Evolutionary conservation across 2,888 invertebrate genomes (phyloP).

Genomic region (Philhelius pedissequus): DNA sequence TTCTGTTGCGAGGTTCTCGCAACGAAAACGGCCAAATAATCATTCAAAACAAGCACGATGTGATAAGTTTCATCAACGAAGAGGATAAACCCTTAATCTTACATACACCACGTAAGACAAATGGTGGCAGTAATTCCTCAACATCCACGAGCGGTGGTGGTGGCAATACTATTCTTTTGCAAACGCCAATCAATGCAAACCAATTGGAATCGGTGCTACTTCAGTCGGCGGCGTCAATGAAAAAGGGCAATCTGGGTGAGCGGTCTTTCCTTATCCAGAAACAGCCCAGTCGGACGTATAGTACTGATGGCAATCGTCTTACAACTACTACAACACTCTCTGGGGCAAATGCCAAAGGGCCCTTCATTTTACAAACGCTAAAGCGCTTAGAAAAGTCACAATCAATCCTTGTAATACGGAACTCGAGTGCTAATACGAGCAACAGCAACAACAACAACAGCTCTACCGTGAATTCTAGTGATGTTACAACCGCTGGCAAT

Average conservation of each 20-base stretch:
- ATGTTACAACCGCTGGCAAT: conserved; percentile 64
- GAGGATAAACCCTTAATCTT: conserved; percentile 61
- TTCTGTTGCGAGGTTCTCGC: conserved; percentile 78
- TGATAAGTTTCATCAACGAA: conserved; percentile 78
- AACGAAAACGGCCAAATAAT: conserved; percentile 79
- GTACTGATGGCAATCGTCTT: conserved; percentile 74
- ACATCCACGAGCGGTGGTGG: conserved; percentile 41
- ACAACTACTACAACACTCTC: conserved; percentile 65
- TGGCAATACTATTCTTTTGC: conserved; percentile 76
- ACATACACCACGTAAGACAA: conserved; percentile 60
- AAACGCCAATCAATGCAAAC: conserved; percentile 78
- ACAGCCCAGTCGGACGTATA: conserved; percentile 75
- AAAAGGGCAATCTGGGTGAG: conserved; percentile 69
- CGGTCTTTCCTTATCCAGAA: conserved; percentile 61
- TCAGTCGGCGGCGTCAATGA: conserved; percentile 72
- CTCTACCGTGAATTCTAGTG: conserved; percentile 69
- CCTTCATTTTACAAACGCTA: conserved; percentile 78
- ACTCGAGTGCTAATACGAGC: conserved; percentile 71
- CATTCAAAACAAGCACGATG: conserved; percentile 79
- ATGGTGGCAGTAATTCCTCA: conserved; percentile 57
- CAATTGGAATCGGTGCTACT: conserved; percentile 76
- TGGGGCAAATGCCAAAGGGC: conserved; percentile 73
- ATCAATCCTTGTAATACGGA: conserved; percentile 78
- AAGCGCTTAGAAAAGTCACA: conserved; percentile 79
- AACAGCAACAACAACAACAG: conserved; percentile 70